Percentiles rank a stretch among this genome's conserved stretches.
Conservation (phyloP, 2,113 vertebrate species). For the Axis porcinus region DNA sequence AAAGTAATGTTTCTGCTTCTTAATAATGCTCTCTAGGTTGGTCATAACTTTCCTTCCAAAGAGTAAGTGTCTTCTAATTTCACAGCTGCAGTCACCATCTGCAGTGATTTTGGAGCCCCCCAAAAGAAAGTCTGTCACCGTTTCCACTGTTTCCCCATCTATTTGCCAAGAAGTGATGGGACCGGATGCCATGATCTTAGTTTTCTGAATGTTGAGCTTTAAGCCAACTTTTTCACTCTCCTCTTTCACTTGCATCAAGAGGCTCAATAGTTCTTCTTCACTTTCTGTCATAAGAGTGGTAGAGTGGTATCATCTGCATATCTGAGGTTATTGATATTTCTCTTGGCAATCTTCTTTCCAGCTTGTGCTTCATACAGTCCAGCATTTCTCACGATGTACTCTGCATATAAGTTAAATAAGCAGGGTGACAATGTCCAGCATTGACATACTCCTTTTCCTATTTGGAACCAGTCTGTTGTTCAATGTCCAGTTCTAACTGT, state of each 20-base stretch:
- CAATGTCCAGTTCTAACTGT: not conserved
- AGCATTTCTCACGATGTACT: not conserved
- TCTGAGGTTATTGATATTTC: not conserved
- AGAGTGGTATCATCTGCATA: not conserved
- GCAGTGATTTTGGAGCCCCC: not conserved
- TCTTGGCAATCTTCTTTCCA: not conserved
- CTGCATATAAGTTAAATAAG: not conserved
- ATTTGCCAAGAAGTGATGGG: accelerated
- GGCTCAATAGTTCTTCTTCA: too few species aligned
- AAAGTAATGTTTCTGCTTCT: not conserved
- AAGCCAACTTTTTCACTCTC: too few species aligned
- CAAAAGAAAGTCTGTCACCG: not conserved
- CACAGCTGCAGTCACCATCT: not conserved
- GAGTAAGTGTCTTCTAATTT: not conserved
- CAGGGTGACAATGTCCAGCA: not conserved
- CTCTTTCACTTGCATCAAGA: too few species aligned
- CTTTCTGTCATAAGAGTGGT: too few species aligned
- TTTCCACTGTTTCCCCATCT: not conserved
- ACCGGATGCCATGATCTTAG: not conserved
- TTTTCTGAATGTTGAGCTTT: not conserved
- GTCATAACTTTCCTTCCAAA: not conserved
- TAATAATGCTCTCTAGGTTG: too few species aligned
- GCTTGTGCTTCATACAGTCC: not conserved
- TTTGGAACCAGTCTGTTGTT: not conserved
- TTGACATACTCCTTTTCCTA: not conserved